phyloP scores from a whole-genome alignment of 2,113 vertebrate genomes.

The Zosterops borbonicus region DNA sequence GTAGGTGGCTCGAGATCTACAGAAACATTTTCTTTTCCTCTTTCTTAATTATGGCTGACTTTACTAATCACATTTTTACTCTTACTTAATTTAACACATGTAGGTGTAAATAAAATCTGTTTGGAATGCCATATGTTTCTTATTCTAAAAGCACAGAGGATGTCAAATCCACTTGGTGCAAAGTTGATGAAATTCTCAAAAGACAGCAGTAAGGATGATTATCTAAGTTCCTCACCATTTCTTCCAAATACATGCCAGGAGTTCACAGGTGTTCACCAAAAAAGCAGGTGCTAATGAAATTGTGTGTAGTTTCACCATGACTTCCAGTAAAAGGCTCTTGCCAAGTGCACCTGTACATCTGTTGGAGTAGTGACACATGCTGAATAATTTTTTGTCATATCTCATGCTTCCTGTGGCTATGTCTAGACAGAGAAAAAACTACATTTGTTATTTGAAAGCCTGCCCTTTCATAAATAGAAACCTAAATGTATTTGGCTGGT shows the following conservation, averaged over 20 bases:
- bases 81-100: neutral
- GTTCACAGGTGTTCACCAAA: neutral
- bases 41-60: neutral
- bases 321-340: neutral
- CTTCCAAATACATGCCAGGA: neutral
- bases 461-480: conserved; percentile 6
- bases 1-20: neutral
- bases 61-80: neutral
- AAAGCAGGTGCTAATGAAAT: neutral
- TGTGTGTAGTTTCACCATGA: neutral
- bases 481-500: neutral
- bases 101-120: neutral
- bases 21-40: neutral
- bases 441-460: neutral
- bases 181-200: neutral
- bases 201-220: neutral
- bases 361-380: neutral
- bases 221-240: neutral
- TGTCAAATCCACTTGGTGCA: neutral
- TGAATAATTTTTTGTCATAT: neutral
- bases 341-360: neutral
- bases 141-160: neutral
- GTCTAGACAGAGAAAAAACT: conserved; percentile 43
- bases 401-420: conserved; percentile 18
- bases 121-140: neutral